Conservation (phyloP, 2,113 vertebrate species). For the Phasianus colchicus region DNA sequence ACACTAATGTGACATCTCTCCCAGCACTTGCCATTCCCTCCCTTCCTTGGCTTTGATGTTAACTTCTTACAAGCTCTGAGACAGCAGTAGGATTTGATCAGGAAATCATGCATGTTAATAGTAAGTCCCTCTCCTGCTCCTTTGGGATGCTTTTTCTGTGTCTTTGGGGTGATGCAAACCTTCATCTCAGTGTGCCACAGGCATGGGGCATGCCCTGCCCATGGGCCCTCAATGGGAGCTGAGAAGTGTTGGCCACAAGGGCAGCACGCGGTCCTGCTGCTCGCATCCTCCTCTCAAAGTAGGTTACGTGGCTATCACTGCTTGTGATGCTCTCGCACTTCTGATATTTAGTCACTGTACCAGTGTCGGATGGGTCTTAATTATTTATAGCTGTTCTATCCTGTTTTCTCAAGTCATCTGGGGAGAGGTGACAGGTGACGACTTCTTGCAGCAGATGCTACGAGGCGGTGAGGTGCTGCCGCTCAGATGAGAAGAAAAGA, state of each 20-base stretch:
- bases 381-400: conserved; percentile 67
- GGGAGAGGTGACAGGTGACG: conserved; percentile 72
- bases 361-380: conserved; percentile 49
- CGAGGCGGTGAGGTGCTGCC: conserved; percentile 48
- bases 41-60: conserved; percentile 79
- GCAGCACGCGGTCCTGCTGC: neutral
- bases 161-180: neutral
- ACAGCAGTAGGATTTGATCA: conserved; percentile 79
- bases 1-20: conserved; percentile 66
- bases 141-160: accelerated
- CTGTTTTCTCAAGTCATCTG: conserved; percentile 60
- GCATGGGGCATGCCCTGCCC: neutral
- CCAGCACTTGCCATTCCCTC: conserved; percentile 41
- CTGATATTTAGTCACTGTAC: conserved; percentile 49
- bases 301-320: conserved; percentile 46
- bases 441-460: conserved; percentile 58
- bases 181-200: accelerated
- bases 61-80: conserved; percentile 62
- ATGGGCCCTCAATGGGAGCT: neutral
- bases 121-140: neutral
- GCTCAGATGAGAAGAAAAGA: conserved; percentile 68
- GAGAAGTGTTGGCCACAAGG: neutral
- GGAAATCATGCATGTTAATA: conserved; percentile 66
- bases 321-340: conserved; percentile 42
- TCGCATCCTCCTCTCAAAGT: neutral